Evolutionary conservation across 1,140 invertebrate species (phyloP).

Genomic region (Pseudomyrmex pallidus): DNA sequence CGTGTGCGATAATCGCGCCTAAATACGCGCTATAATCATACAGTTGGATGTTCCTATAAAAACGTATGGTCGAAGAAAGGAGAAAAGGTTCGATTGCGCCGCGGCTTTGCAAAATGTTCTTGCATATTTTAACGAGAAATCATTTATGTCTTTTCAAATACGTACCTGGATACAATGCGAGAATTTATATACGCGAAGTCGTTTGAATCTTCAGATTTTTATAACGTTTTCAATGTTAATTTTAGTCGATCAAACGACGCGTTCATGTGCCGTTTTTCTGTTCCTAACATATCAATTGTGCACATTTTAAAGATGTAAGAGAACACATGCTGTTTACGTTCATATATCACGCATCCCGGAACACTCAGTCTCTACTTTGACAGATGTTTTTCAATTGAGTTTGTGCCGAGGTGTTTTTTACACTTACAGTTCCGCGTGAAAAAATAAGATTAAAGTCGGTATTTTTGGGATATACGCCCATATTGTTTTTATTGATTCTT

Average conservation of each 20-base stretch:
- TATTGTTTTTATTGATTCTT: constrained; percentile 39
- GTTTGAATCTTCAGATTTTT: constrained; percentile 21
- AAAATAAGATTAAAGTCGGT: constrained; percentile 19
- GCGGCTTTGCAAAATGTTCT: constrained; percentile 47
- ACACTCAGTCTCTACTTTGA: background rate
- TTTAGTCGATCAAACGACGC: background rate
- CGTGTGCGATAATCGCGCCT: constrained; percentile 29
- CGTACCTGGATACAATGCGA: constrained; percentile 70
- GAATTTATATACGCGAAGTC: background rate
- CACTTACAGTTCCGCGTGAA: background rate
- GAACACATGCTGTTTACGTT: background rate
- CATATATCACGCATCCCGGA: background rate
- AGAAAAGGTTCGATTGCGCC: constrained; percentile 51
- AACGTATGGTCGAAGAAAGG: constrained; percentile 49
- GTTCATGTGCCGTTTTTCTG: constrained; percentile 26
- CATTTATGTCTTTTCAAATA: constrained; percentile 66
- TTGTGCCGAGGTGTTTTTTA: too few relatives aligned
- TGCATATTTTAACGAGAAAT: constrained; percentile 66
- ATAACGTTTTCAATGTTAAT: constrained; percentile 23
- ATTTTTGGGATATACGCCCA: background rate
- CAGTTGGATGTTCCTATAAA: constrained; percentile 72
- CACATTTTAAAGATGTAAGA: background rate
- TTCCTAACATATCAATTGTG: constrained; percentile 34
- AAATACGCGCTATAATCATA: constrained; percentile 59
- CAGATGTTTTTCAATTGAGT: background rate